phyloP scores from a whole-genome alignment of 2,113 vertebrate genomes.

The Corynorhinus townsendii region DNA sequence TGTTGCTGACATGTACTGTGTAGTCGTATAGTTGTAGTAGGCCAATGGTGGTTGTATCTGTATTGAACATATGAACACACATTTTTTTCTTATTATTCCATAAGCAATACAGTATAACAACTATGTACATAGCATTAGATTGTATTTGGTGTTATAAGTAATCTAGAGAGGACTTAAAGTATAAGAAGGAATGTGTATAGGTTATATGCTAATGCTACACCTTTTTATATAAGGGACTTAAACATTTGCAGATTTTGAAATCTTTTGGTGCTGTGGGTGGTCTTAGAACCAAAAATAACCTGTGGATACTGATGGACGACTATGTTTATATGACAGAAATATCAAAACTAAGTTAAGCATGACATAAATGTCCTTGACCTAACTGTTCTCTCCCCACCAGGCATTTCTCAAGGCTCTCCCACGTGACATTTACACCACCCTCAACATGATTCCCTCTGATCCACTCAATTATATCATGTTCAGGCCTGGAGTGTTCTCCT shows the following conservation, averaged over 20 bases:
- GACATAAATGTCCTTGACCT: not conserved
- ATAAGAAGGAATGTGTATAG: not conserved
- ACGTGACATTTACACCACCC: not conserved
- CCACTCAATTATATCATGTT: not conserved
- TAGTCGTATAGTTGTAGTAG: not conserved
- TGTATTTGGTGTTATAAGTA: not conserved
- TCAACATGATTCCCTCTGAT: not conserved
- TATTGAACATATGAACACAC: not conserved
- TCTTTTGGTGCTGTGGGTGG: not conserved
- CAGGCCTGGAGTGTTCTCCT: not conserved
- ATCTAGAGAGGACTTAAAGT: not conserved
- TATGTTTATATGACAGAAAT: not conserved
- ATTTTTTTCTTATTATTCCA: not conserved
- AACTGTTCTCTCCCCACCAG: not conserved
- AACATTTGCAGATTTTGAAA: not conserved
- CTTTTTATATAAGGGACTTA: not conserved
- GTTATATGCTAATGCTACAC: not conserved
- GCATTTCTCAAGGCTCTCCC: not conserved
- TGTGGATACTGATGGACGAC: not conserved
- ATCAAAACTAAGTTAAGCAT: not conserved
- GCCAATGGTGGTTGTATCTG: not conserved
- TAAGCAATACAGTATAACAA: not conserved
- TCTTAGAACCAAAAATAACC: too few species aligned
- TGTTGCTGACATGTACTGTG: not conserved
- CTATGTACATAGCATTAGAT: not conserved